Base-by-base conservation (phyloP, 2,888 invertebrate genomes). In the Nudaria mundana region DNA sequence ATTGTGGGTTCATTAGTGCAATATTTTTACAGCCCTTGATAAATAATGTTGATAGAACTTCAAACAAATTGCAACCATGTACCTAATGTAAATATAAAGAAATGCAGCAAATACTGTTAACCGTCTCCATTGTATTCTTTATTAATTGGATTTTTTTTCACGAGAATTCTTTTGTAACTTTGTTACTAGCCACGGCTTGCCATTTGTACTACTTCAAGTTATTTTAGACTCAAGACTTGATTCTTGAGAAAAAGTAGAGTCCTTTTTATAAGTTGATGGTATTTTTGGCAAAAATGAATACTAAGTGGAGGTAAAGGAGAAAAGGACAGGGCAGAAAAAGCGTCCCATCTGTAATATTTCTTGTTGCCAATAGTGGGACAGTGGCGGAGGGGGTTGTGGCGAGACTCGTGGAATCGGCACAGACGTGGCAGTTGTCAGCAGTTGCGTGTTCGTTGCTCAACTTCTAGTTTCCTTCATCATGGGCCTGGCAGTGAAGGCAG, bases 371-470 rank as follows among this genome's bases (percentile, higher is more conserved):
- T n/a, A 87, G 88, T 88, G 87, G 88, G 85, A 87, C 52, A 82
- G 67, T 35, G 63, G 72, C 0, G 87, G 87, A 12, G 83, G 81
- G 1, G 80, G 81, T 0, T 72, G 91, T 31, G 91, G 91, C 0
- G 91, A 92, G 40, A 90, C 94, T n/a, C 92, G 98, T 6, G 98
- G 98, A 3, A 90, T 98, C 36, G 98, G 98, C 5, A 98, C 98
- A 0, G 98, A 98, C 74, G 93, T 98, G 0, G 98, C 98, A 0
- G 93, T 98, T 36, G 95, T 98, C 23, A 96, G 97, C 69, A 96
- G 96, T 70, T 98, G 98, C 94, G 98, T 97, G 2, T 98, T 98
- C 76, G 91, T 98, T 48, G 98, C 98, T 0, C 98, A 98, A 80
- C 96, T 98, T 66, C 90, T 96, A 23, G 91, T 98, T 7, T 98